phyloP scores from a whole-genome alignment of 2,113 vertebrate genomes.

The Lycaon pictus region DNA sequence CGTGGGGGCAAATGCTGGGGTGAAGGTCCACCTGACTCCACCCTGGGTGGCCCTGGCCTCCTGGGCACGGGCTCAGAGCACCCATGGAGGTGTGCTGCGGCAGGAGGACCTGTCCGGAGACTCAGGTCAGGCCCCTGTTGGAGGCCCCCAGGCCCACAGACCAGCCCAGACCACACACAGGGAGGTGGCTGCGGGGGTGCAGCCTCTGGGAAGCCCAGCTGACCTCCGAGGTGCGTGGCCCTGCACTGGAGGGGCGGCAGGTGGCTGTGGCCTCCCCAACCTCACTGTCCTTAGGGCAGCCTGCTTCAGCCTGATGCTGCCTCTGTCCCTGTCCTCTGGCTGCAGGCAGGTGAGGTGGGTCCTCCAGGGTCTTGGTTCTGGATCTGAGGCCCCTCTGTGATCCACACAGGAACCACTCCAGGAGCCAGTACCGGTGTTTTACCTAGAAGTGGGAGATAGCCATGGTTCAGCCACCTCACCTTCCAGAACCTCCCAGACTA shows the following conservation, averaged over 20 bases:
- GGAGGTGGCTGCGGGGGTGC: background rate
- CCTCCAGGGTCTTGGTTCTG: background rate
- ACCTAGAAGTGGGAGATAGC: too few relatives aligned
- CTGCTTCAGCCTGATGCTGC: too few relatives aligned
- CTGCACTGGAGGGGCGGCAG: accelerated
- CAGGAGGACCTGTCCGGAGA: background rate
- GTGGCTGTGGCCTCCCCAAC: background rate
- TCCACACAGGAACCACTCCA: too few relatives aligned
- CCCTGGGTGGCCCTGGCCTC: background rate
- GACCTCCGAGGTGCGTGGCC: background rate
- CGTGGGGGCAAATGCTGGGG: background rate
- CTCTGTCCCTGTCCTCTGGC: background rate
- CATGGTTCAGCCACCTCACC: background rate
- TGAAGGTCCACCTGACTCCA: background rate
- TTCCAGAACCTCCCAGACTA: background rate
- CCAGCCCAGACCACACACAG: background rate
- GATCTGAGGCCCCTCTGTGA: too few relatives aligned
- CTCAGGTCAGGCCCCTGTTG: background rate
- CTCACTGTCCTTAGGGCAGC: background rate
- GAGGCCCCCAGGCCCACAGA: background rate
- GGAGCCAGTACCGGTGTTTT: background rate
- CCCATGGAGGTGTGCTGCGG: background rate
- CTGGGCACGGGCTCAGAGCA: background rate
- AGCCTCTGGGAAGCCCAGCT: background rate
- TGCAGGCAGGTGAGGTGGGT: background rate